These are phyloP conservation scores for Erebia palarica DNA, from an alignment of 2,888 invertebrate genomes.

Conservation along the genomic window DNA sequence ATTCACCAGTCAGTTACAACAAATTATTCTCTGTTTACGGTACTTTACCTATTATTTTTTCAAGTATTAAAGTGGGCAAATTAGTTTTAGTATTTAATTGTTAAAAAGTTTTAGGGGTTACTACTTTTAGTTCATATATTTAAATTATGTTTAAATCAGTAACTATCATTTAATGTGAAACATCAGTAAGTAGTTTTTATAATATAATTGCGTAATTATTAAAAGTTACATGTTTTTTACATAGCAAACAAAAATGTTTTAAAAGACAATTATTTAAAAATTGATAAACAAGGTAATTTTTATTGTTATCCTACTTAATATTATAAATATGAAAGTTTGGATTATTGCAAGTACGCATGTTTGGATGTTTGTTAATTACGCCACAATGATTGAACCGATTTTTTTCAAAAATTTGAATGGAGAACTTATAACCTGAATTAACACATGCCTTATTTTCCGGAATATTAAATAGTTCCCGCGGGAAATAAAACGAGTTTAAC, in stretches of 20 bases:
- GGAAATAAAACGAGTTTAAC: too few relatives aligned
- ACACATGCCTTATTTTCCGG: too few relatives aligned
- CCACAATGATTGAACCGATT: too few relatives aligned
- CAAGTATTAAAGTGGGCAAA: neutral
- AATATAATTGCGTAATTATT: neutral
- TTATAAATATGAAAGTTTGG: neutral
- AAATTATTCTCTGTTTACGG: conserved; percentile 15
- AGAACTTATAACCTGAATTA: too few relatives aligned
- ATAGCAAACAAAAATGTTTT: neutral
- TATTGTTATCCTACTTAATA: neutral
- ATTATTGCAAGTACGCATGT: too few relatives aligned
- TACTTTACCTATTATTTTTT: conserved; percentile 2
- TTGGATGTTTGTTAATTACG: too few relatives aligned
- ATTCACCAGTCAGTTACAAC: conserved; percentile 22
- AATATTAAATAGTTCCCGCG: too few relatives aligned
- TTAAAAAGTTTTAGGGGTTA: neutral
- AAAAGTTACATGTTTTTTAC: too few relatives aligned
- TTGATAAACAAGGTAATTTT: conserved; percentile 3
- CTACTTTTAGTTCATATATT: neutral
- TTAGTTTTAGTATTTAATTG: neutral
- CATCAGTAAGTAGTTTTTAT: neutral
- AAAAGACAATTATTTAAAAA: neutral
- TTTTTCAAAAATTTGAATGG: too few relatives aligned
- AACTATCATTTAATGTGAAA: neutral
- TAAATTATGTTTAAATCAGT: neutral